Conservation (phyloP, 2,888 invertebrate genomes). For the Brachyptera putata region DNA sequence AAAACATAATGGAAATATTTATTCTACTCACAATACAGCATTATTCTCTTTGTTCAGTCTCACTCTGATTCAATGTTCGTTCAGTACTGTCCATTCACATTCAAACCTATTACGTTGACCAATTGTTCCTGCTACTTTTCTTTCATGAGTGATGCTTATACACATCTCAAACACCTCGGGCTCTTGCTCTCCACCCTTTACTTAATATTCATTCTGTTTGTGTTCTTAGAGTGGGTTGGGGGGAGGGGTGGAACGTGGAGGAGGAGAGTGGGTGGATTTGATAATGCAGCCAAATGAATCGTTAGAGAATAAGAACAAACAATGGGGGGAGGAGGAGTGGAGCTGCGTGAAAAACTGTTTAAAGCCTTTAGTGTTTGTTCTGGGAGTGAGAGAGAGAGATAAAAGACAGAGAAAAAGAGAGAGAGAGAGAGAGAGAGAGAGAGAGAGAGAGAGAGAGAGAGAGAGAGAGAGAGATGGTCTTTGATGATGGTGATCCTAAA, state of each 20-base stretch:
- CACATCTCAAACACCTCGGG: neutral
- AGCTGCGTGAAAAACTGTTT: conserved; percentile 9
- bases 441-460: too few relatives aligned
- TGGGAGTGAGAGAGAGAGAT: conserved; percentile 1
- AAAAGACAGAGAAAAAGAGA: too few relatives aligned
- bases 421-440: too few relatives aligned
- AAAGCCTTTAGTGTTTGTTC: conserved; percentile 21
- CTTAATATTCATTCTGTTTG: neutral
- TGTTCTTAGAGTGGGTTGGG: conserved; percentile 4
- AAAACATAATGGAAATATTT: too few relatives aligned
- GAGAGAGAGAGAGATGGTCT: too few relatives aligned
- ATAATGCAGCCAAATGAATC: conserved; percentile 26
- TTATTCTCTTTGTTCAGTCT: too few relatives aligned
- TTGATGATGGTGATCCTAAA: too few relatives aligned
- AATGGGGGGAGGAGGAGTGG: conserved; percentile 13
- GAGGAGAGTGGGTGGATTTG: conserved; percentile 6
- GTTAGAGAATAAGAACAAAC: conserved; percentile 27
- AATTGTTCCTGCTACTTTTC: neutral
- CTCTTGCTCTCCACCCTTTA: neutral
- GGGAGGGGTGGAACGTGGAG: too few relatives aligned
- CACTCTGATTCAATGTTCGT: too few relatives aligned
- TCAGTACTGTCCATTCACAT: too few relatives aligned
- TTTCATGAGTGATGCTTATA: neutral
- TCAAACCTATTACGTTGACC: neutral
- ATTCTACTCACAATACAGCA: too few relatives aligned